Base-by-base conservation (phyloP, 30 jellyfish, hydroid and myxozoan genomes). In the Phacellophora camtschatica region DNA sequence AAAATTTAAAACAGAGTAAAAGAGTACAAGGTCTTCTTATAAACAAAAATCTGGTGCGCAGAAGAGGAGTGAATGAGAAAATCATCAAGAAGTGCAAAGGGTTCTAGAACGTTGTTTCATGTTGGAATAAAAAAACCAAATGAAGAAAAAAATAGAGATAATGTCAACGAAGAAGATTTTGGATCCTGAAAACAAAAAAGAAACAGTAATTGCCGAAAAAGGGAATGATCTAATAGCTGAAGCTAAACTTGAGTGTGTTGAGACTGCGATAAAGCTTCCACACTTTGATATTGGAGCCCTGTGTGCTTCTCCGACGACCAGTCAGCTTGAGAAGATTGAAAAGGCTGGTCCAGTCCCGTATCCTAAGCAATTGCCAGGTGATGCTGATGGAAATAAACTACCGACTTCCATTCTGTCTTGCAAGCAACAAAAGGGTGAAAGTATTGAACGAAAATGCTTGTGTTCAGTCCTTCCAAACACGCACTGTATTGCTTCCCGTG, bases 21-120 rank as follows among this genome's bases (percentile, higher is more conserved):
- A 33, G 3, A 12, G 36, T 33, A 39, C 35, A n/a, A 19, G 41
- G 69, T 69, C 83, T 41, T 67, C 82, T 3, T 69, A 41, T 12
- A 69, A 69, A 69, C 83, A 69, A 45, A 69, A 69, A 69, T 69
- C 83, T 15, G 83, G 83, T 22, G 83, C 83, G 49, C 51, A 69
- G 83, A 69, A 69, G 45, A 69, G 83, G 72, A 46, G 48, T 13
- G 56, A 69, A 42, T 5, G 24, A 69, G 69, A 41, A 39, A 69
- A 69, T 12, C 1, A 41, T 19, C 28, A 69, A 36, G 83, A 69
- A 69, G 27, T 71, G 51, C 13, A 25, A 69, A 3, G 42, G 72
- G 72, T 1, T 69, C 69, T 69, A 27, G 82, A 27, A 33, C 82
- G 18, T 33, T 67, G 25, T 67, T 67, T 67, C 64, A 67, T 7